Conservation (phyloP, 2,888 invertebrate genomes). For the Sarcophaga caerulescens region DNA sequence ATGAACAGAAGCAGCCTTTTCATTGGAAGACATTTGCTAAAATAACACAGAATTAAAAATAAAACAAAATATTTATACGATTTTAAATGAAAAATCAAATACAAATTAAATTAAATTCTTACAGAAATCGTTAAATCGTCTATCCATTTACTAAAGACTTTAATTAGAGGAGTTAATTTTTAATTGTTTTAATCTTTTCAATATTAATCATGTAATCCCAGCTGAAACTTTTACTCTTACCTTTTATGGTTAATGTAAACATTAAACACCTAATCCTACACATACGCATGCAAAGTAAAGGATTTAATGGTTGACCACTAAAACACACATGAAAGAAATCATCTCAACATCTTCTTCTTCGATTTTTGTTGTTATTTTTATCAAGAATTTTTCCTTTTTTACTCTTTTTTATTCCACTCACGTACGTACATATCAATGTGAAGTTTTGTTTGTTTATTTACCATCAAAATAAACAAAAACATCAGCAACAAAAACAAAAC, state of each 20-base stretch:
- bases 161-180: background rate
- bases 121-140: background rate
- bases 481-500: slow-evolving; percentile 17
- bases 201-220: background rate
- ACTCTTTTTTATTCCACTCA: slow-evolving; percentile 51
- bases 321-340: background rate
- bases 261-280: background rate
- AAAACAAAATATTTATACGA: background rate
- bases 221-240: too few relatives aligned
- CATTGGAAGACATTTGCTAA: slow-evolving; percentile 15
- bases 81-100: background rate
- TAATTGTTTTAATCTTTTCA: background rate
- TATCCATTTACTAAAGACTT: background rate
- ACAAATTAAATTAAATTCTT: slow-evolving; percentile 3
- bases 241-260: background rate
- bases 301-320: too few relatives aligned
- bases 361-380: background rate
- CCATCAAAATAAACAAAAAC: slow-evolving; percentile 22
- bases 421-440: slow-evolving; percentile 58
- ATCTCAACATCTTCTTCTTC: background rate
- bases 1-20: slow-evolving; percentile 25
- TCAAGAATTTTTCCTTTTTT: background rate
- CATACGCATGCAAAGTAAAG: too few relatives aligned
- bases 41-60: background rate
- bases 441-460: slow-evolving; percentile 21